Conservation (phyloP, 2,113 vertebrate species). For the Odocoileus hemionus region DNA sequence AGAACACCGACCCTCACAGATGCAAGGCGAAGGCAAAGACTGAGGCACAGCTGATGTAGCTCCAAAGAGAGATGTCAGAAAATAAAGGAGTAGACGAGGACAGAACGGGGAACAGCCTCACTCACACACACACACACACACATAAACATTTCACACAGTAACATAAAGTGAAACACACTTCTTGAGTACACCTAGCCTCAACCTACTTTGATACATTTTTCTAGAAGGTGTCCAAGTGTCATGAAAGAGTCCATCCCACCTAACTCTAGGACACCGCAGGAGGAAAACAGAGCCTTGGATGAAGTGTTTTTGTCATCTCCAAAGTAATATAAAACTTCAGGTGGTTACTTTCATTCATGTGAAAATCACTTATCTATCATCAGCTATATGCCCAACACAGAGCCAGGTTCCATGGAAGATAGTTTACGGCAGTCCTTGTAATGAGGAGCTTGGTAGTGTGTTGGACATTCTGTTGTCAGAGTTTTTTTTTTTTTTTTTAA, state of each 20-base stretch:
- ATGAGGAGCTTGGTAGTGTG: background rate
- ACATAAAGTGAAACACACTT: background rate
- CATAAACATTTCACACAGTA: background rate
- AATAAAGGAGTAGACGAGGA: background rate
- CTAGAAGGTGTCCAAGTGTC: background rate
- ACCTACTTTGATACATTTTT: background rate
- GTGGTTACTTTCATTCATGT: background rate
- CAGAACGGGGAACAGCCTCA: background rate
- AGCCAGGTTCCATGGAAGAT: fast-evolving
- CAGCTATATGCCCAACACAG: background rate
- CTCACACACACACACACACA: background rate
- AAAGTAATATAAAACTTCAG: background rate
- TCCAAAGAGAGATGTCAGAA: background rate
- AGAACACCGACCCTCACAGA: background rate
- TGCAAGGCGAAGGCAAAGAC: background rate
- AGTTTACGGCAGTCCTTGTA: background rate
- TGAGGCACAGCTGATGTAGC: background rate
- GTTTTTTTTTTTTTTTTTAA: background rate
- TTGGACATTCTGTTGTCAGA: background rate
- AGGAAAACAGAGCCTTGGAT: background rate
- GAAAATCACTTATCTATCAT: background rate
- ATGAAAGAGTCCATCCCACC: background rate
- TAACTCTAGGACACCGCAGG: background rate
- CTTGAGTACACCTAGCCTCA: background rate
- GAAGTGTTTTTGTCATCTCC: background rate